Percentiles rank a stretch among this genome's conserved stretches.
Evolutionary conservation across 2,888 invertebrate genomes (phyloP).

Genomic region (Hemithea aestivaria): DNA sequence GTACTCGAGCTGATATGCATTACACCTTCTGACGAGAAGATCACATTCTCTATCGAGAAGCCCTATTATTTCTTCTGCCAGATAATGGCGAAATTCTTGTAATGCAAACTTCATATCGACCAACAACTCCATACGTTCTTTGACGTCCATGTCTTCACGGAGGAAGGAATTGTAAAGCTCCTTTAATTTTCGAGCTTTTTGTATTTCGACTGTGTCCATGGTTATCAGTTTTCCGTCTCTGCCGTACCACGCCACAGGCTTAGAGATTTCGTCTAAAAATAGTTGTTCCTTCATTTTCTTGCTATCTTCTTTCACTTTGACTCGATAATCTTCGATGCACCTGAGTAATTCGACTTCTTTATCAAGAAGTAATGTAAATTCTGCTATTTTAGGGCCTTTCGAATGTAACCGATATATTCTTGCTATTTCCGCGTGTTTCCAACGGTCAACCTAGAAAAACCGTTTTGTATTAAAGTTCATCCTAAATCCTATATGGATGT

Average conservation of each 20-base stretch:
- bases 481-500: no score
- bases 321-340: conserved; percentile 83
- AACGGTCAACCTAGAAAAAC: conserved; percentile 78
- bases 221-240: conserved; percentile 84
- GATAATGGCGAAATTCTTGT: conserved; percentile 76
- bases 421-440: conserved; percentile 82
- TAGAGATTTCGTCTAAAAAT: conserved; percentile 83
- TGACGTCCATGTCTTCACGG: conserved; percentile 76
- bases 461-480: no score
- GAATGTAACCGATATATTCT: conserved; percentile 82
- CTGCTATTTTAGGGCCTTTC: conserved; percentile 84
- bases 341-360: conserved; percentile 85
- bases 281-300: conserved; percentile 79
- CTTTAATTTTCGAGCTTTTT: conserved; percentile 86
- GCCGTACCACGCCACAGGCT: conserved; percentile 87
- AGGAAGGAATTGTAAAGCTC: conserved; percentile 85
- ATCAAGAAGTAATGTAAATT: conserved; percentile 83
- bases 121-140: conserved; percentile 84
- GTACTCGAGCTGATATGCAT: conserved; percentile 78
- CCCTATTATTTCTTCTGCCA: conserved; percentile 78
- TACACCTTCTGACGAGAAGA: conserved; percentile 81
- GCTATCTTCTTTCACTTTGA: conserved; percentile 79
- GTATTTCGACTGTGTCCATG: conserved; percentile 90
- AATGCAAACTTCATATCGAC: conserved; percentile 84
- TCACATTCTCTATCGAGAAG: conserved; percentile 86